Conservation (phyloP, 2,888 invertebrate genomes). For the Sphaerophoria taeniata region DNA sequence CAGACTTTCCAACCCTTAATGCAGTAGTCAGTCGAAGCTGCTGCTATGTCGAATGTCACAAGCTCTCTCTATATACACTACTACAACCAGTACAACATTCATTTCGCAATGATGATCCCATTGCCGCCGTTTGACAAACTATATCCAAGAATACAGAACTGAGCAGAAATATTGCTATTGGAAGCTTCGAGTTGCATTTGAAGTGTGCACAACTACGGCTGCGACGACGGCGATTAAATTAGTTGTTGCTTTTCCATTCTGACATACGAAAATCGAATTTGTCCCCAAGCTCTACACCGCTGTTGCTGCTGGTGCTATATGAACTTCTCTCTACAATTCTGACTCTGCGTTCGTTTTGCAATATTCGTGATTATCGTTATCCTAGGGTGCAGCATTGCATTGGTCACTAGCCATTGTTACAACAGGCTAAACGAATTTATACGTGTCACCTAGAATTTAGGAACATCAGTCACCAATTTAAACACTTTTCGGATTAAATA, state of each 20-base stretch:
- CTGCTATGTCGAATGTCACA: slow-evolving; percentile 61
- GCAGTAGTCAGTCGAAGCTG: slow-evolving; percentile 39
- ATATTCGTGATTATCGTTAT: slow-evolving; percentile 63
- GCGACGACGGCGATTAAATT: slow-evolving; percentile 64
- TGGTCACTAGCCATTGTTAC: slow-evolving; percentile 52
- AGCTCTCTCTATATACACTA: slow-evolving; percentile 18
- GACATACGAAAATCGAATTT: slow-evolving; percentile 69
- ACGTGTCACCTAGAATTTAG: slow-evolving; percentile 53
- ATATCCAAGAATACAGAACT: background rate
- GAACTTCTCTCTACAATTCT: background rate
- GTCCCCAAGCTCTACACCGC: slow-evolving; percentile 51
- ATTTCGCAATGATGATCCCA: no score
- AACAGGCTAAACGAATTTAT: slow-evolving; percentile 55
- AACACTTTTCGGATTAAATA: slow-evolving; percentile 26
- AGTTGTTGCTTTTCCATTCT: slow-evolving; percentile 70
- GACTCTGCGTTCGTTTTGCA: slow-evolving; percentile 54
- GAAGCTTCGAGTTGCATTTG: slow-evolving; percentile 53
- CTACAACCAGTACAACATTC: no score
- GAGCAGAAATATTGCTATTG: background rate
- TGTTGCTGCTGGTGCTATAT: background rate
- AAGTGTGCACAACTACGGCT: slow-evolving; percentile 38
- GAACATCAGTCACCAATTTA: slow-evolving; percentile 44
- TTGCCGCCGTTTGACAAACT: background rate
- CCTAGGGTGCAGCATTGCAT: slow-evolving; percentile 42
- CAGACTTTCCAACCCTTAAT: slow-evolving; percentile 55